Base-by-base conservation (phyloP, 2,888 invertebrate species). In the Cheilosia vernalis region DNA sequence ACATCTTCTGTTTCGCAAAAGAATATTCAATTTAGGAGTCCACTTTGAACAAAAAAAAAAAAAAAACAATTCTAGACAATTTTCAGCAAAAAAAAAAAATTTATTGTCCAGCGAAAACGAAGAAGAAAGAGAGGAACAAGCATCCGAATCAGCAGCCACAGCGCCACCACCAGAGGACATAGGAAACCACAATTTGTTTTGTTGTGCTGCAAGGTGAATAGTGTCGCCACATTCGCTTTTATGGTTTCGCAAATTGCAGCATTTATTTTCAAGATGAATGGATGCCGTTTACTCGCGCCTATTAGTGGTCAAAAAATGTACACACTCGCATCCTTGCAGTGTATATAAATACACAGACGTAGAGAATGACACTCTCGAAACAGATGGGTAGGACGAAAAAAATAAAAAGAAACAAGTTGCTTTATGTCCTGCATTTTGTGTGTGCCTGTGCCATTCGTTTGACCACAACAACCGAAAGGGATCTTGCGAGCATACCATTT, bases 171-270 rank as follows among this genome's bases (percentile, higher is more conserved):
- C 66, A 77, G 72, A 81, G 81, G 81, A 77, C 85, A 85, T 76
- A 76, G 85, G 72, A 81, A 66, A 81, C 85, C 85, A 85, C 85
- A 85, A 81, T 85, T 85, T 85, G 85, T 85, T 85, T 81, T 85
- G 85, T 81, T 70, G 85, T 55, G 70, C 63, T 77, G 85, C 85
- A 80, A 85, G 85, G 85, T 85, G 81, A 85, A 85, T 81, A 85
- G 85, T 85, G 81, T 85, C 85, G 61, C 85, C 85, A 85, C 85
- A 85, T 85, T 81, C 85, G 81, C 81, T 85, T 81, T 85, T 81
- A 85, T 85, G 85, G 85, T 85, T 81, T 81, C 85, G 77, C 85
- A 85, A 85, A 85, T 85, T 85, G 85, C 85, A 81, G 81, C 85
- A 85, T 85, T 81, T 76, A 81, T 85, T 85, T 81, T 67, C 81